Evolutionary conservation across 2,113 vertebrate species (phyloP), one percentile per base, ranked within the genome.

Genomic region (Reinhardtius hippoglossoides): DNA sequence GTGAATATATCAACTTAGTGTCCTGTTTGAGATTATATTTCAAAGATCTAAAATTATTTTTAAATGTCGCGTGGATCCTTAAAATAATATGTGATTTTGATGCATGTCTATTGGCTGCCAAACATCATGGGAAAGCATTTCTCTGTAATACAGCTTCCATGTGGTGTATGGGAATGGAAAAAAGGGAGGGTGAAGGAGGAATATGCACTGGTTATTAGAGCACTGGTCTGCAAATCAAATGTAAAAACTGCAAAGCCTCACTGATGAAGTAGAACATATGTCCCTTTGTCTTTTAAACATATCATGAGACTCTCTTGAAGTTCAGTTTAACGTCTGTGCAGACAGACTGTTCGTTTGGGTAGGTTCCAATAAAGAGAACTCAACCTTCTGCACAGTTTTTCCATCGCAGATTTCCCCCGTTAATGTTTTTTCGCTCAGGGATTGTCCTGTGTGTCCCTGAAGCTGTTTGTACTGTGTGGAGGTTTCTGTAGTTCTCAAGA

Each of bases 131-230:
- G 57, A 70, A 80, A 56, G 35, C 21, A 48, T 67, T 58, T 64
- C 44, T 62, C 26, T 63, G 42, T 67, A 42, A 61, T 72, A 20
- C 15, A 71, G 60, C 61, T 70, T 76, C 70, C 66, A 74, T 61
- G 63, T 79, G 76, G 56, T 67, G 24, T 20, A 62, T 74, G 67
- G 44, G 46, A 84, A 81, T 62, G 61, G 59, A 80, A 82, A 31
- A 78, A 44, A 27, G 8, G 13, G 10, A 12, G 20, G 10, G 31
- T 5, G 9, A 54, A 37, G 64, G 21, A 66, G 72, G 59, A 67
- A 71, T 24, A 48, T 68, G 0, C 21, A 71, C 15, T 60, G 64
- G 42, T 42, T 62, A 21, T 62, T n/a, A 23, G n/a, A 62, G 52
- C 52, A 5, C 56, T 68, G 61, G 57, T 71, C 48, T 66, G 67